phyloP scores from a whole-genome alignment of 2,888 invertebrate genomes.

The Sphaerophoria rueppellii region DNA sequence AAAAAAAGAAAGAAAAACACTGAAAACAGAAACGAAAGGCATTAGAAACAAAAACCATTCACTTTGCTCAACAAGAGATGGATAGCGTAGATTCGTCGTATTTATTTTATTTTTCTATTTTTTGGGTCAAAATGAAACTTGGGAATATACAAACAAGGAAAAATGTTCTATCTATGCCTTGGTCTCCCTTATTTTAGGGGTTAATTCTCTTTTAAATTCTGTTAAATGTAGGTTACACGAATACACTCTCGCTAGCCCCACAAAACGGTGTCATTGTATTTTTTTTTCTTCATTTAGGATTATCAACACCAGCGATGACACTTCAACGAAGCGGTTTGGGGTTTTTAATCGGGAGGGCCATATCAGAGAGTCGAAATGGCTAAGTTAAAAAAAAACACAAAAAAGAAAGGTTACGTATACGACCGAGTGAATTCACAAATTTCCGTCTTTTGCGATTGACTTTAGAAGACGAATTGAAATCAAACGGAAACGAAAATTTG shows the following conservation, averaged over 20 bases:
- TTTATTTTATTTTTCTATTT: background rate
- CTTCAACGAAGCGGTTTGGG: constrained; percentile 3
- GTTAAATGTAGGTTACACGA: constrained; percentile 67
- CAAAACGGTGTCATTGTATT: background rate
- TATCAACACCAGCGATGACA: constrained; percentile 26
- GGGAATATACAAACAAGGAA: background rate
- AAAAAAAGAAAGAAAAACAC: constrained; percentile 32
- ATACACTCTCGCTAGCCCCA: constrained; percentile 13
- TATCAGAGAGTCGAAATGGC: background rate
- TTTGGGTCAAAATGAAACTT: background rate
- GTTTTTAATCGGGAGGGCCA: constrained; percentile 16
- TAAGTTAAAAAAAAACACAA: background rate
- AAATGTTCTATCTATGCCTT: constrained; percentile 22
- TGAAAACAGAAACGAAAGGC: constrained; percentile 20
- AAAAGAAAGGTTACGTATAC: constrained; percentile 67
- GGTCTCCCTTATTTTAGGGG: constrained; percentile 27
- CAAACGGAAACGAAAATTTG: constrained; percentile 24
- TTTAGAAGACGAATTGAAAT: constrained; percentile 36
- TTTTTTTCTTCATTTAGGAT: constrained; percentile 8
- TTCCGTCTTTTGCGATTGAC: constrained; percentile 39
- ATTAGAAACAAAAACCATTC: constrained; percentile 24
- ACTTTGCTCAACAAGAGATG: constrained; percentile 18
- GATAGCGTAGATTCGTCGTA: constrained; percentile 8
- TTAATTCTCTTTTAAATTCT: constrained; percentile 44
- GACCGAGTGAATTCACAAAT: constrained; percentile 50